Conservation (phyloP, 2,113 vertebrate genomes). For the Sinosuthora webbiana region DNA sequence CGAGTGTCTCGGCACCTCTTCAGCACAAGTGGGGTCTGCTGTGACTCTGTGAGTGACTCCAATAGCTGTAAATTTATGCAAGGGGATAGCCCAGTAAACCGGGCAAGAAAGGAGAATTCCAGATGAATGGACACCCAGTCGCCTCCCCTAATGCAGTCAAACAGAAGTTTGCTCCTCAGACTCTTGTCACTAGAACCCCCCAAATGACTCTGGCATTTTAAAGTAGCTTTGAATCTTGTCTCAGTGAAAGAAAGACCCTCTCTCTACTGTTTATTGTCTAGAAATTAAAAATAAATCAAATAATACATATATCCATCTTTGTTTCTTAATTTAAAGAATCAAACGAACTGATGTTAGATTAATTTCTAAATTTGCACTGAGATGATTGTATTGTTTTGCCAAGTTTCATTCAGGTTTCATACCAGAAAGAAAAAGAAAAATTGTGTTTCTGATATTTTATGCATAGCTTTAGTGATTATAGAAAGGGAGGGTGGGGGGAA, state of each 20-base stretch:
- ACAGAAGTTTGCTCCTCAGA: not conserved
- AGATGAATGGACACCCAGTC: not conserved
- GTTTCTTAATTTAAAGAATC: constrained; percentile 25
- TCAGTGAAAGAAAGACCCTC: not conserved
- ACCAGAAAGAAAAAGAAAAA: not conserved
- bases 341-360: constrained; percentile 22
- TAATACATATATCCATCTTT: constrained; percentile 9
- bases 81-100: not conserved
- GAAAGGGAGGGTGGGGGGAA: not conserved
- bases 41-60: not conserved
- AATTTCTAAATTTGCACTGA: constrained; percentile 5
- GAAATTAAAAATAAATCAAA: constrained; percentile 9
- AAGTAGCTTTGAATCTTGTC: not conserved
- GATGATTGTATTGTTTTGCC: not conserved
- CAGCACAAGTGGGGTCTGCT: constrained; percentile 27
- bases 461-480: constrained; percentile 1
- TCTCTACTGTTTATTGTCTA: not conserved
- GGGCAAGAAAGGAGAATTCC: not conserved
- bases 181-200: not conserved
- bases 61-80: not conserved
- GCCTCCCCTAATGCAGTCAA: not conserved
- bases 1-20: constrained; percentile 18
- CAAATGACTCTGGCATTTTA: not conserved
- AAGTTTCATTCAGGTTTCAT: constrained; percentile 32
- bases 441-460: not conserved